These are phyloP conservation scores for Drosophila suzukii DNA, from an alignment of 1,140 invertebrate species.

Conservation along the genomic window DNA sequence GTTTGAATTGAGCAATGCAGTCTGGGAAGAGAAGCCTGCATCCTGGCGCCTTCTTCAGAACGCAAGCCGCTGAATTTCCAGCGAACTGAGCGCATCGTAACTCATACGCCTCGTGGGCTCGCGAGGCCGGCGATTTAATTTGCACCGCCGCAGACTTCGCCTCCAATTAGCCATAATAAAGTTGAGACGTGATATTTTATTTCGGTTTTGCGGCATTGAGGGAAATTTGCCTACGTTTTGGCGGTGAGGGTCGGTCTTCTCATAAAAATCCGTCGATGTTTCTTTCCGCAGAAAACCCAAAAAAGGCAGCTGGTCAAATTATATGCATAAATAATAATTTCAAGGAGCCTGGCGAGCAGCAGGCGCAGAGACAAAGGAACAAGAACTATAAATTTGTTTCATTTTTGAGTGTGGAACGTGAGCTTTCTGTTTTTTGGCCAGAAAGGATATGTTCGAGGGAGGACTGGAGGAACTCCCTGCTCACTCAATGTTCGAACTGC, in stretches of 20 bases:
- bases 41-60: conserved; percentile 64
- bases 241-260: neutral
- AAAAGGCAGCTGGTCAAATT: conserved; percentile 72
- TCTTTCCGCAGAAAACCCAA: conserved; percentile 61
- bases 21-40: conserved; percentile 3
- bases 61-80: conserved; percentile 51
- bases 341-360: conserved; percentile 42
- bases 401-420: conserved; percentile 55
- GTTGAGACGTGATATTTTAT: conserved; percentile 83
- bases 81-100: conserved; percentile 66
- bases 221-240: conserved; percentile 73
- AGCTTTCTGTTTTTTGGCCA: conserved; percentile 36
- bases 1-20: conserved; percentile 54
- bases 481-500: conserved; percentile 35
- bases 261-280: conserved; percentile 40
- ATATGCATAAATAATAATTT: conserved; percentile 84
- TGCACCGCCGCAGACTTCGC: conserved; percentile 43
- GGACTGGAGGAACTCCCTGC: conserved; percentile 8
- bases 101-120: conserved; percentile 72
- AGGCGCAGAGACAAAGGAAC: conserved; percentile 45
- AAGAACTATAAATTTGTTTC: conserved; percentile 72
- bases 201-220: conserved; percentile 27
- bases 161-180: conserved; percentile 82
- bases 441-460: conserved; percentile 49
- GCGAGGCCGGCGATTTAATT: conserved; percentile 51